A percentile compares a stretch with the other conserved stretches of the same genome.
Conservation (phyloP, 2,113 vertebrate genomes). For the Petaurus breviceps region DNA sequence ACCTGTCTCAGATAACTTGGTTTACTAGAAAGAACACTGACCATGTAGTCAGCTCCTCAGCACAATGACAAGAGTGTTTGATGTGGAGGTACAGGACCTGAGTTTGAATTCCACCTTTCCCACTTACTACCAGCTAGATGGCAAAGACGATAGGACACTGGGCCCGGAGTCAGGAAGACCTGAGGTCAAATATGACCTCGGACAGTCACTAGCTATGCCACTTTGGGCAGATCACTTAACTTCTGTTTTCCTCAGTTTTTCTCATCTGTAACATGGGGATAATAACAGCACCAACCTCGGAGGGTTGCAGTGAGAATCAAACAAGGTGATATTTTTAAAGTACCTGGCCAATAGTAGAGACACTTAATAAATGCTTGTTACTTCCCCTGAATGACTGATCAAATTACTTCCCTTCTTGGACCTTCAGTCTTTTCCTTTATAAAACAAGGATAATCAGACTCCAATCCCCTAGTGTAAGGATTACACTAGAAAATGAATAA, state of each 20-base stretch:
- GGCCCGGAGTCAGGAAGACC: neutral
- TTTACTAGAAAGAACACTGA: neutral
- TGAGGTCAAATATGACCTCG: neutral
- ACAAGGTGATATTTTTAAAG: neutral
- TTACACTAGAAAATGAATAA: neutral
- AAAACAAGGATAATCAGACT: neutral
- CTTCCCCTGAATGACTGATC: neutral
- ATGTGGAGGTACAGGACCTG: neutral
- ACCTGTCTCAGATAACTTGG: neutral
- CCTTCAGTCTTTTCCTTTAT: neutral
- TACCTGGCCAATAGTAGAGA: neutral
- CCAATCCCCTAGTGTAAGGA: neutral
- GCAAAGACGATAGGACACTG: neutral
- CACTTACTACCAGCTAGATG: neutral
- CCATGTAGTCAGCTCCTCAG: neutral
- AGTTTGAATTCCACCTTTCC: too few relatives aligned
- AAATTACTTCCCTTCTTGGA: neutral
- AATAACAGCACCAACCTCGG: neutral
- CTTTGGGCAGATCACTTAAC: neutral
- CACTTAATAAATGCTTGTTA: neutral
- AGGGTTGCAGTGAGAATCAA: neutral
- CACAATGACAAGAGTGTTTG: too few relatives aligned
- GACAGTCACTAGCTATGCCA: neutral
- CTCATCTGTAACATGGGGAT: neutral
- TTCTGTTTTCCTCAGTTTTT: neutral